A percentile compares a stretch with the other conserved stretches of the same genome.
These are phyloP conservation scores for Tholera decimalis DNA, from an alignment of 2,888 invertebrate genomes.

Conservation along the genomic window DNA sequence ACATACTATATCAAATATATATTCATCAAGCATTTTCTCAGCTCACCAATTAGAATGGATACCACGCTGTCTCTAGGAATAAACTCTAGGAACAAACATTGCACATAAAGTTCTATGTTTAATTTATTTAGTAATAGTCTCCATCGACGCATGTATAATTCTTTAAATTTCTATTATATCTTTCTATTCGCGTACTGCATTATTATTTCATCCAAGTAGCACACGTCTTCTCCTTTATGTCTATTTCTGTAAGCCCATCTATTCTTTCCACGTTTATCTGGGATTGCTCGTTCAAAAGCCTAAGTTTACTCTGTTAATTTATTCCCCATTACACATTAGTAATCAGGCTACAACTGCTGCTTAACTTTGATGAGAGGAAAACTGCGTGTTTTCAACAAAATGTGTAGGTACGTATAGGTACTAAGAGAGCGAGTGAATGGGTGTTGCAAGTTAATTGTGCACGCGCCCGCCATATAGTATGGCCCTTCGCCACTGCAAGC, in stretches of 20 bases:
- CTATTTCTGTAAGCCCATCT: neutral
- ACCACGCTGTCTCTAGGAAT: conserved; percentile 13
- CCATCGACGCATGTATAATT: conserved; percentile 16
- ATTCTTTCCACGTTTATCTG: conserved; percentile 41
- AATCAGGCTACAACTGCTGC: conserved; percentile 49
- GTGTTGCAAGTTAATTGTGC: too few species aligned
- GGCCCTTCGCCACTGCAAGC: too few species aligned
- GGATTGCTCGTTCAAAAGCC: conserved; percentile 28
- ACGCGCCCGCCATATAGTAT: too few species aligned
- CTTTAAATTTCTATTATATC: conserved; percentile 18
- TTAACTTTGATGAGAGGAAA: conserved; percentile 41
- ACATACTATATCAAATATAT: conserved; percentile 1
- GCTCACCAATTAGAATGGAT: conserved; percentile 12
- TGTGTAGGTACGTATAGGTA: neutral
- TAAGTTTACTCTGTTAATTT: conserved; percentile 46
- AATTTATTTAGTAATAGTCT: conserved; percentile 21
- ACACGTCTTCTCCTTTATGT: conserved; percentile 10
- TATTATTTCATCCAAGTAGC: conserved; percentile 32
- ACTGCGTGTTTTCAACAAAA: neutral
- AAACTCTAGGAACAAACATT: conserved; percentile 27
- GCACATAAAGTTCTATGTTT: conserved; percentile 19
- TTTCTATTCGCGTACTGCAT: conserved; percentile 36
- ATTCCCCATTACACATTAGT: conserved; percentile 46
- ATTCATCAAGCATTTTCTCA: conserved; percentile 14
- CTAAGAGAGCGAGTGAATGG: neutral